Percentiles rank a stretch among this genome's conserved stretches.
phyloP scores from a whole-genome alignment of 2,888 invertebrate genomes.

The Eueremaeus valkanovi region DNA sequence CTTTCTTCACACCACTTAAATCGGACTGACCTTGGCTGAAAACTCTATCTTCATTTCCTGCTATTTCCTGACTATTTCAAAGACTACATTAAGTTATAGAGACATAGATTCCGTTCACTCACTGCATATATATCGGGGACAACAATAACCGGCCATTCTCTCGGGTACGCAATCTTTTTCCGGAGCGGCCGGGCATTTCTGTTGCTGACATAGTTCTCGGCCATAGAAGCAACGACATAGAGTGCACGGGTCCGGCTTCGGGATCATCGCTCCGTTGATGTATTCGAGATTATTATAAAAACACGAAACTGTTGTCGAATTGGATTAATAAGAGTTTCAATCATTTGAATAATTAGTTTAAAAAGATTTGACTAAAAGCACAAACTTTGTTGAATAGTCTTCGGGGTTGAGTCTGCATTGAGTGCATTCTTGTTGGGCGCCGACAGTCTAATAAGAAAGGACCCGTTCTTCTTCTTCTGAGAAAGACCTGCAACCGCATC shows the following conservation, averaged over 20 bases:
- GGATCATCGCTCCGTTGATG: conserved; percentile 58
- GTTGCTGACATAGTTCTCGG: conserved; percentile 59
- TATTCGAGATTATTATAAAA: conserved; percentile 40
- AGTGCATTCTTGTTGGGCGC: not conserved
- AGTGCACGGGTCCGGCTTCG: conserved; percentile 57
- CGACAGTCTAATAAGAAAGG: not conserved
- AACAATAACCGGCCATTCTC: conserved; percentile 68
- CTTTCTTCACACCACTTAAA: too few species aligned
- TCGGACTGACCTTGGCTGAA: too few species aligned
- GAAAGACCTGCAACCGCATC: conserved; percentile 13
- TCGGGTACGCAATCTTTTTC: conserved; percentile 65
- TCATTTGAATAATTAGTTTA: too few species aligned
- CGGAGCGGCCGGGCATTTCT: conserved; percentile 55
- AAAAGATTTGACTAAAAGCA: too few species aligned
- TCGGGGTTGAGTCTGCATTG: not conserved
- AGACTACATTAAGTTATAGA: too few species aligned
- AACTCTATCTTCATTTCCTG: too few species aligned
- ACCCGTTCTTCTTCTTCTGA: conserved; percentile 5
- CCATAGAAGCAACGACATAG: conserved; percentile 62
- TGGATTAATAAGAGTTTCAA: too few species aligned
- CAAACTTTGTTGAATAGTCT: conserved; percentile 18
- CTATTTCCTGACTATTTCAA: too few species aligned
- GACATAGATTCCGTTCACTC: too few species aligned
- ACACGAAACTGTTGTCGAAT: conserved; percentile 22
- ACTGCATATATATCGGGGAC: conserved; percentile 64